Percentiles rank a stretch among this genome's conserved stretches.
Conservation (phyloP, 1,140 invertebrate genomes). For the Drosophila pandora region DNA sequence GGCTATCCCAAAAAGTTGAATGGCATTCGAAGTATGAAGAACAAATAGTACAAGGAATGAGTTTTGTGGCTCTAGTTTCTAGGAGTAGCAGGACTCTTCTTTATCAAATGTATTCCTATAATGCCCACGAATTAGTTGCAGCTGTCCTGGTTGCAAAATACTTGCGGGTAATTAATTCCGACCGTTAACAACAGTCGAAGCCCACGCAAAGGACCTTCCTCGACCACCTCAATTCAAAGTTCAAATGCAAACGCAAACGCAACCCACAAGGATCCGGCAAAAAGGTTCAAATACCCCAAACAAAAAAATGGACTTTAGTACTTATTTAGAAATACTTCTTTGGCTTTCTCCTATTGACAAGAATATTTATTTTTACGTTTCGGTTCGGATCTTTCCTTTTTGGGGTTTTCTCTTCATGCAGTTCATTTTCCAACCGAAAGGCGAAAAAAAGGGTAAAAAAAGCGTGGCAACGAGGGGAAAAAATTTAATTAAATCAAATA, state of each 20-base stretch:
- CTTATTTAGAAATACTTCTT: conserved; percentile 54
- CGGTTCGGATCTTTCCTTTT: conserved; percentile 14
- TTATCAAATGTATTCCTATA: background rate
- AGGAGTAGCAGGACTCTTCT: background rate
- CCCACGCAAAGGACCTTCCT: conserved; percentile 13
- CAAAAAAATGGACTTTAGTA: conserved; percentile 8
- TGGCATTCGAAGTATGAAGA: background rate
- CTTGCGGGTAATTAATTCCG: conserved; percentile 27
- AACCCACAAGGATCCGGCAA: conserved; percentile 18
- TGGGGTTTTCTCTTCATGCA: conserved; percentile 31
- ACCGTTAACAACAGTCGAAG: conserved; percentile 23
- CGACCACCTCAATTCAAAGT: conserved; percentile 5
- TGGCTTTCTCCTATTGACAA: conserved; percentile 36
- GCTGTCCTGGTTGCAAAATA: conserved; percentile 10
- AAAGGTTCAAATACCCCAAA: conserved; percentile 34
- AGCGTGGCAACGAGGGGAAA: conserved; percentile 9
- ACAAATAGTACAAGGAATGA: background rate
- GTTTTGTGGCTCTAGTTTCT: background rate
- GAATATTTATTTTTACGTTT: conserved; percentile 35
- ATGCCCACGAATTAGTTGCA: conserved; percentile 2
- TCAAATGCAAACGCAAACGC: conserved; percentile 31
- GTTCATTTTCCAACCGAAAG: conserved; percentile 57
- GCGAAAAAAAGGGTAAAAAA: conserved; percentile 4
- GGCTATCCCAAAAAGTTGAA: conserved; percentile 40
- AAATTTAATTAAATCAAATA: conserved; percentile 77